Percentiles rank a stretch among this genome's conserved stretches.
These are phyloP conservation scores for Mastomys coucha DNA, from an alignment of 2,113 vertebrate genomes.

Conservation along the genomic window DNA sequence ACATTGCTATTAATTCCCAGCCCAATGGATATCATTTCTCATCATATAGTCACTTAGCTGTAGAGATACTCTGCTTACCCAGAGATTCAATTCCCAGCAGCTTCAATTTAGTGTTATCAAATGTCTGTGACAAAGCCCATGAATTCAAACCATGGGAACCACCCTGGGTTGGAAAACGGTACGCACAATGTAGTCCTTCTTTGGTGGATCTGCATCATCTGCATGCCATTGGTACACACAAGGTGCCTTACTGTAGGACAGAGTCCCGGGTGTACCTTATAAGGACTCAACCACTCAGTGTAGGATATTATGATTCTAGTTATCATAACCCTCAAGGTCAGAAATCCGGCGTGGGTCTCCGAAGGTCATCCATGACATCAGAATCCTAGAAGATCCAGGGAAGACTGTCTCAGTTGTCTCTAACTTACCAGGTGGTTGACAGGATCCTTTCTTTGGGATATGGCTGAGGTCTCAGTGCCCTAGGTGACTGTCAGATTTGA, in stretches of 20 bases:
- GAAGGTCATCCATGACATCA: rapidly evolving
- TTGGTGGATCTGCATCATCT: no score
- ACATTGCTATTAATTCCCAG: conserved; percentile 8
- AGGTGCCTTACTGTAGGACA: rapidly evolving
- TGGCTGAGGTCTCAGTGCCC: neutral
- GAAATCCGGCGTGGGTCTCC: rapidly evolving
- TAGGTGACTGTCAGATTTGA: neutral
- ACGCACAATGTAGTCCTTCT: neutral
- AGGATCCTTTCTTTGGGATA: neutral
- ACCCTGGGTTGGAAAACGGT: neutral
- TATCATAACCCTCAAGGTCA: neutral
- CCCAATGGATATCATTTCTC: neutral
- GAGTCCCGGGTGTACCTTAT: no score
- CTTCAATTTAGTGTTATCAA: neutral
- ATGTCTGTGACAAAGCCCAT: neutral
- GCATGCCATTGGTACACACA: rapidly evolving
- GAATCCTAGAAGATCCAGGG: no score
- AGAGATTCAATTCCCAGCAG: neutral
- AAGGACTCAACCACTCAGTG: neutral
- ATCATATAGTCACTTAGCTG: neutral
- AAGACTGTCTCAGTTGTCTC: neutral
- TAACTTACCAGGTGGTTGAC: rapidly evolving
- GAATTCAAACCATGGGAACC: neutral
- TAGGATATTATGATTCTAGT: rapidly evolving
- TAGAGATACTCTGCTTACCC: neutral